These are phyloP conservation scores for Mormyrops attenuatus DNA, from an alignment of 2,797 vertebrate species.

Conservation along the genomic window DNA sequence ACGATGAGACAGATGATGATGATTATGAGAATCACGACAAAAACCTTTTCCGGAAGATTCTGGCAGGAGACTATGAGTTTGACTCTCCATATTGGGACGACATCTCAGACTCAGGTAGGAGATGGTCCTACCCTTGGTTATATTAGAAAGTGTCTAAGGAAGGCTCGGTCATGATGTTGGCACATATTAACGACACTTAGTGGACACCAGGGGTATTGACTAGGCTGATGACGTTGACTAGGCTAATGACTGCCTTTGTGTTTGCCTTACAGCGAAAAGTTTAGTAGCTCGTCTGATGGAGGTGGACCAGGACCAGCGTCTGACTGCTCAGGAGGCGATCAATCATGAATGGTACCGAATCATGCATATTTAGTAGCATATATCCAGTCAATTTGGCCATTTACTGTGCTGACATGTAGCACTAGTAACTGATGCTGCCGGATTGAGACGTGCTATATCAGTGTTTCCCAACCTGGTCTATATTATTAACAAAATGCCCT, in stretches of 20 bases:
- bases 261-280: constrained; percentile 59
- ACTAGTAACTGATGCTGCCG: background rate
- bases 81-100: constrained; percentile 98
- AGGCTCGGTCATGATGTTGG: background rate
- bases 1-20: constrained; percentile 91
- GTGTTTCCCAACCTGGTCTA: background rate
- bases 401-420: background rate
- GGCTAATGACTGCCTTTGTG: background rate
- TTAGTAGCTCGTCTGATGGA: constrained; percentile 93
- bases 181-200: background rate
- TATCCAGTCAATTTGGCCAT: background rate
- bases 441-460: background rate
- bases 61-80: constrained; percentile 92
- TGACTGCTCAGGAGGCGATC: constrained; percentile 94
- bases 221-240: background rate
- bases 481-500: background rate
- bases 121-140: background rate
- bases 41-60: constrained; percentile 94
- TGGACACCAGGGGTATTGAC: background rate
- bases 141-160: background rate
- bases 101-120: constrained; percentile 87
- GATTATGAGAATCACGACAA: constrained; percentile 97
- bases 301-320: constrained; percentile 92
- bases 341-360: constrained; percentile 79
- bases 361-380: background rate